Evolutionary conservation across 2,113 vertebrate genomes (phyloP).

Genomic region (Eolophus roseicapilla): DNA sequence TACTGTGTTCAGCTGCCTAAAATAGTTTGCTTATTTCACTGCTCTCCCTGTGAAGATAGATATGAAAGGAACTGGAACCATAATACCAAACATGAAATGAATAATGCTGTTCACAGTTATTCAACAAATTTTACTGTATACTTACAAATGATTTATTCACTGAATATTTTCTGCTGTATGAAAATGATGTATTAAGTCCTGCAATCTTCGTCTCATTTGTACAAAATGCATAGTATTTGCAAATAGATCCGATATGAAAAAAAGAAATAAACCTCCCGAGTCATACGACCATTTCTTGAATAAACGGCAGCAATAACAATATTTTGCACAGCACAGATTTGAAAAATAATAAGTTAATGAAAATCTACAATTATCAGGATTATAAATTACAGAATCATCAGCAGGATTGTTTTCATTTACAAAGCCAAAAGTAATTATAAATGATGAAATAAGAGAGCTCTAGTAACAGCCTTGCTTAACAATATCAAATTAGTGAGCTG

Average conservation of each 20-base stretch:
- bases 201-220: neutral
- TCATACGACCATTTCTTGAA: neutral
- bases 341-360: neutral
- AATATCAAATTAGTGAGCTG: neutral
- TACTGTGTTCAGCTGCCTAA: neutral
- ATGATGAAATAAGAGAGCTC: constrained; percentile 5
- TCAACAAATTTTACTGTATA: neutral
- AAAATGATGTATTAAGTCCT: neutral
- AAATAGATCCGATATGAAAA: neutral
- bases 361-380: constrained; percentile 5
- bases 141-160: neutral
- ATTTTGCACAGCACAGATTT: neutral
- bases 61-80: neutral
- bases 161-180: neutral
- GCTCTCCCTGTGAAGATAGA: neutral
- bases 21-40: neutral
- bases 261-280: neutral
- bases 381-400: constrained; percentile 7
- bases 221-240: neutral
- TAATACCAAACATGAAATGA: neutral
- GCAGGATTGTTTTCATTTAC: constrained; percentile 8
- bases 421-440: constrained; percentile 32
- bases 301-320: neutral
- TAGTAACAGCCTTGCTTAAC: neutral
- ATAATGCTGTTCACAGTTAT: neutral